Evolutionary conservation across 1,140 invertebrate species (phyloP), one percentile per base, ranked within the genome.

Genomic region (Drosophila varians): DNA sequence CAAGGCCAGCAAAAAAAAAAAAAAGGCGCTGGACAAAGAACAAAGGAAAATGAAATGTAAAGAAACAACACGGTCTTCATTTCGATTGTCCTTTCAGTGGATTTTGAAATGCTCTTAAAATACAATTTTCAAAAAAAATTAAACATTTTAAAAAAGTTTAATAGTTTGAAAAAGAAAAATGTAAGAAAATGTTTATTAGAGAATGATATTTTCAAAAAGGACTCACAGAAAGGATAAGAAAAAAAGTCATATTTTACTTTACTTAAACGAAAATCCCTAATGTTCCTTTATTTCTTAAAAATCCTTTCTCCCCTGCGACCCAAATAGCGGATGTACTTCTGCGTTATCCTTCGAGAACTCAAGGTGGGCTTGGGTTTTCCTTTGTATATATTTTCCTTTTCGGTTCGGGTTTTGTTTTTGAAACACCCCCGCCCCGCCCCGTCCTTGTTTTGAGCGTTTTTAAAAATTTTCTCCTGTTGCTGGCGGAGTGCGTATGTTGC

Each of bases 401-500:
- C 28, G 9, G 9, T 42, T 42, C 38, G 9, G 18, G 16, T 21
- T 11, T 25, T 38, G 31, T 54, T 58, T 74, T 48, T 23, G n/a
- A n/a, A n/a, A n/a, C n/a, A n/a, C n/a, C n/a, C n/a, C n/a, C n/a
- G n/a, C n/a, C n/a, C n/a, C n/a, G n/a, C n/a, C n/a, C n/a, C n/a
- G n/a, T 38, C 40, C 55, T 26, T 34, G 25, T 21, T 54, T 49
- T 31, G 36, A 45, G 12, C 11, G 28, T 31, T 31, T 31, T 31
- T n/a, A n/a, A 31, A 38, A 42, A 18, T 9, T 45, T 42, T 19
- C 28, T 69, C 48, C 42, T 66, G 68, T 71, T 74, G 64, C 64
- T 51, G 45, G 12, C 61, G 9, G 19, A 18, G 61, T 64, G 55
- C 61, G 55, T 64, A 58, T 58, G 60, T 43, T 60, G 45, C 28